Base-by-base conservation (phyloP, 2,797 vertebrate species). In the Florisuga fusca region DNA sequence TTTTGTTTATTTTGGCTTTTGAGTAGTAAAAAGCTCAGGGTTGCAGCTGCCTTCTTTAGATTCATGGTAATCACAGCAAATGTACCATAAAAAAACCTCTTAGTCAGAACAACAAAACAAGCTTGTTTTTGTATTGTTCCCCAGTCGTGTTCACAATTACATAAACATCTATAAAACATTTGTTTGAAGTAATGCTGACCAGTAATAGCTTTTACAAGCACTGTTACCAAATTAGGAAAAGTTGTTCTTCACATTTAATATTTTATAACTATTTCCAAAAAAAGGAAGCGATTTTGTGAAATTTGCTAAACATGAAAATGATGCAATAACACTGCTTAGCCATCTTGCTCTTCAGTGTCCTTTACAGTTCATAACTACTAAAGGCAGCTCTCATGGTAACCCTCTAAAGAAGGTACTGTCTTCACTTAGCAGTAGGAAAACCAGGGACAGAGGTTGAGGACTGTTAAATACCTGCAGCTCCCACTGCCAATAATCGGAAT, bases 1-100 rank as follows among this genome's bases (percentile, higher is more conserved):
- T 90, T 82, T 57, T 93, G 29, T 82, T 91, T 82, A 66, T 87
- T 92, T 86, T 63, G 58, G 45, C n/a, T 83, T 53, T 73, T 62
- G 72, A 87, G 62, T 58, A 85, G 90, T 92, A 96, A 92, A 96
- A 12, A 46, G 46, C 77, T 89, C 61, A 84, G 68, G 36, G 77
- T 17, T 91, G 91, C 73, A 96, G 77, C 20, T 83, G n/a, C 19
- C 62, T 93, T 91, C 67, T 94, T 94, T 69, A 96, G 89, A 96
- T 95, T 97, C 83, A 92, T 31, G 46, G 58, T 62, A 84, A 96
- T 96, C 58, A 64, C 84, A 74, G 62, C 57, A 94, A 94, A 93
- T 74, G 58, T 89, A 86, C 57, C 33, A 59, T 62, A 76, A 10
- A 94, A 91, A 95, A 94, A 61, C 7, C 53, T 20, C 22, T 8